These are phyloP conservation scores for Melanargia galathea DNA, from an alignment of 2,888 invertebrate genomes.

Conservation along the genomic window DNA sequence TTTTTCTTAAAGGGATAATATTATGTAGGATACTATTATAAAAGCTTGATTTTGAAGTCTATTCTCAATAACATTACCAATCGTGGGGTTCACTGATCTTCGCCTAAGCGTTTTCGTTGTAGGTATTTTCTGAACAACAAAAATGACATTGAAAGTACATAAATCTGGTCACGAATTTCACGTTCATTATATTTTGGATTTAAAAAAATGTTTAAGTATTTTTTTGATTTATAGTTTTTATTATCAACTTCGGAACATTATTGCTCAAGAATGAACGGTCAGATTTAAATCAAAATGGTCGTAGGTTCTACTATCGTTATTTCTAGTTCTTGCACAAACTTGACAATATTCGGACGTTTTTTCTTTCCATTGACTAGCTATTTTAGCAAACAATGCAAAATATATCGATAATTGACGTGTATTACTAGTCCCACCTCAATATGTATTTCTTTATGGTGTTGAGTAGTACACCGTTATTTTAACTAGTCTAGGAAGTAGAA, in stretches of 20 bases:
- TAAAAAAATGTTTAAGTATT: not conserved
- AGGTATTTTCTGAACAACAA: slow-evolving; percentile 45
- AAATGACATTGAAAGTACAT: slow-evolving; percentile 61
- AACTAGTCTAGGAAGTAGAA: slow-evolving; percentile 34
- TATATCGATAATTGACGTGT: slow-evolving; percentile 30
- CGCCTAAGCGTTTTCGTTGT: slow-evolving; percentile 36
- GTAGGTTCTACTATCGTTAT: not conserved
- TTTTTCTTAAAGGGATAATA: not conserved
- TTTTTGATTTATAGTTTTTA: slow-evolving; percentile 16
- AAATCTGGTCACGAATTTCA: slow-evolving; percentile 59
- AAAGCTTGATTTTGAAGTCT: not conserved
- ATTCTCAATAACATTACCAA: not conserved
- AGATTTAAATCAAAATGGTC: not conserved
- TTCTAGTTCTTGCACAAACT: not conserved
- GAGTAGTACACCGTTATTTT: slow-evolving; percentile 66
- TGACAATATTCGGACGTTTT: too few species aligned
- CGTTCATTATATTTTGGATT: slow-evolving; percentile 40
- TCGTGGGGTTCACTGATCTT: slow-evolving; percentile 8
- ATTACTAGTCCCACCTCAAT: slow-evolving; percentile 50
- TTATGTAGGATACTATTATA: too few species aligned
- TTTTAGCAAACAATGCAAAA: too few species aligned
- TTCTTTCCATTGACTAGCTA: too few species aligned
- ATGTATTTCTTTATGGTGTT: slow-evolving; percentile 57
- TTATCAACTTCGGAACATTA: not conserved
- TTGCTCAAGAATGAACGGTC: not conserved